Evolutionary conservation across 2,888 invertebrate genomes (phyloP).

Genomic region (Creontiades dilutus): DNA sequence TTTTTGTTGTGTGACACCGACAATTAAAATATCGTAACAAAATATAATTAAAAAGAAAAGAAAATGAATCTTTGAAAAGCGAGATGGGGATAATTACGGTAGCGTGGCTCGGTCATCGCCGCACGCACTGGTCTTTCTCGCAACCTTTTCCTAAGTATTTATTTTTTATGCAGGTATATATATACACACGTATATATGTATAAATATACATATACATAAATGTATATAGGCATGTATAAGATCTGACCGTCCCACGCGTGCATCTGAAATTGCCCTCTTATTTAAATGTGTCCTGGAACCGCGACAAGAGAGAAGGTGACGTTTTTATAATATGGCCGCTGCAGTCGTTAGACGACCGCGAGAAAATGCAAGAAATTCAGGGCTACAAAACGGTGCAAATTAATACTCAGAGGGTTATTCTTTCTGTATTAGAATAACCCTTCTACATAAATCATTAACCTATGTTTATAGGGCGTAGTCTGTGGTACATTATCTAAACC

Average conservation of each 20-base stretch:
- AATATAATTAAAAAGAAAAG: conserved; percentile 31
- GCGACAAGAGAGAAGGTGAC: not conserved
- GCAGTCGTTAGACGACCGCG: not conserved
- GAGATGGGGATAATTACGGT: conserved; percentile 37
- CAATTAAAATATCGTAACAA: not conserved
- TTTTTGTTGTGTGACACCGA: not conserved
- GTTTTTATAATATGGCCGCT: not conserved
- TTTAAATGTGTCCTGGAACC: not conserved
- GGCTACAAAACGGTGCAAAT: too few relatives aligned
- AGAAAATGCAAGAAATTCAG: too few relatives aligned
- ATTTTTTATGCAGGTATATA: not conserved
- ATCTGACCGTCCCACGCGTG: not conserved
- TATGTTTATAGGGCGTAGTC: too few relatives aligned
- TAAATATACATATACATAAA: not conserved
- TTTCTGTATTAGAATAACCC: too few relatives aligned
- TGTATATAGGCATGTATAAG: not conserved
- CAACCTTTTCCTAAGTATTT: not conserved
- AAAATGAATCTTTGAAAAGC: not conserved
- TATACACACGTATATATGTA: not conserved
- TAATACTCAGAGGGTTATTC: too few relatives aligned
- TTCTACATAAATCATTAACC: too few relatives aligned
- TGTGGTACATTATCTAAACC: too few relatives aligned
- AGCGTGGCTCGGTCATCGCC: not conserved
- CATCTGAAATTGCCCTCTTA: conserved; percentile 32
- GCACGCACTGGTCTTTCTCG: conserved; percentile 1